Conservation (phyloP, 2,888 invertebrate genomes). For the Hipparchia semele region DNA sequence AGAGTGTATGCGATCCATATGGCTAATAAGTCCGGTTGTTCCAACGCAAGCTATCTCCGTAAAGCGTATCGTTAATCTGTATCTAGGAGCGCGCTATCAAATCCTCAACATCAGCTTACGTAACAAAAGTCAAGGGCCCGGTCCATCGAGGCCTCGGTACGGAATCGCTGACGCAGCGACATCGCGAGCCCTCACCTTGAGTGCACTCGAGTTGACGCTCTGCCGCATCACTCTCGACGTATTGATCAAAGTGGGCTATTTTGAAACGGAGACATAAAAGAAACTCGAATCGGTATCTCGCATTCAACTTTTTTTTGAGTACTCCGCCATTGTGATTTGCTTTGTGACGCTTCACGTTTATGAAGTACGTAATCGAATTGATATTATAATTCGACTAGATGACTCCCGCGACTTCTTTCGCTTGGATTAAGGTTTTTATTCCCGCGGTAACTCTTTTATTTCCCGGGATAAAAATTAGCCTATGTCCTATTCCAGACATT, state of each 20-base stretch:
- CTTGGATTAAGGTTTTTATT: no score
- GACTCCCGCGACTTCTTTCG: no score
- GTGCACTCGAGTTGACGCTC: constrained; percentile 50
- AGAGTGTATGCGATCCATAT: no score
- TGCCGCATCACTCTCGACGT: constrained; percentile 43
- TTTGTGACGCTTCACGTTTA: background rate
- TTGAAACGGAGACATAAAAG: constrained; percentile 32
- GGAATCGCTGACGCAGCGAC: constrained; percentile 68
- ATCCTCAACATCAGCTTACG: constrained; percentile 32
- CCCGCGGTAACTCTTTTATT: no score
- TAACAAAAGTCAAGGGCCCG: constrained; percentile 49
- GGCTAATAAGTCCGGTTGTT: background rate
- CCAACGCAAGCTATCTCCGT: background rate
- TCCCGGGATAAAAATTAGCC: no score
- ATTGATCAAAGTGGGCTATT: constrained; percentile 63
- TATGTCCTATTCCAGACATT: no score
- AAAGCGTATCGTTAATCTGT: constrained; percentile 10
- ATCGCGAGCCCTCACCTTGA: constrained; percentile 53
- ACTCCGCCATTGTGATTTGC: constrained; percentile 3
- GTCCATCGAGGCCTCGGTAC: constrained; percentile 57
- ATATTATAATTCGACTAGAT: no score
- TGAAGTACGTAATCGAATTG: no score
- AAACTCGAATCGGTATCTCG: constrained; percentile 13
- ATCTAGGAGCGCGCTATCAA: constrained; percentile 14
- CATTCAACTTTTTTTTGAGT: constrained; percentile 9